phyloP scores from a whole-genome alignment of 2,888 invertebrate genomes.

The Anaspis maculata region DNA sequence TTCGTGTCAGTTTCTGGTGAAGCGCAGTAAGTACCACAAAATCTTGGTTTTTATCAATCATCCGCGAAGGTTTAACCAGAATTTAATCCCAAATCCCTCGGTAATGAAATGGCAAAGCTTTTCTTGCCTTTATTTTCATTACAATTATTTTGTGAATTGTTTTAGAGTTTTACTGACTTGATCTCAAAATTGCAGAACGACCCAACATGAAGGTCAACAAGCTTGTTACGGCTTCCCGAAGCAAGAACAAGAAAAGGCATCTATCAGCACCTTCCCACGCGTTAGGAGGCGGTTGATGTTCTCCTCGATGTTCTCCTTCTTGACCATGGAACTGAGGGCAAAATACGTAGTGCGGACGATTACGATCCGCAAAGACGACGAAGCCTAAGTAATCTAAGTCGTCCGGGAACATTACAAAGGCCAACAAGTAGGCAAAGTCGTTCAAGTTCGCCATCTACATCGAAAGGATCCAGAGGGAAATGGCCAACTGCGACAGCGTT shows the following conservation, averaged over 20 bases:
- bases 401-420: slow-evolving; percentile 98
- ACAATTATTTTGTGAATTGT: no score
- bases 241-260: slow-evolving; percentile 97
- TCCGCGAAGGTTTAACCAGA: no score
- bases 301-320: slow-evolving; percentile 95
- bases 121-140: no score
- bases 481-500: slow-evolving; percentile 96
- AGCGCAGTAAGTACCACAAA: no score
- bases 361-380: slow-evolving; percentile 98
- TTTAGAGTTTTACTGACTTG: no score
- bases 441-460: slow-evolving; percentile 97
- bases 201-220: slow-evolving; percentile 90
- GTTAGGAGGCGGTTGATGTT: slow-evolving; percentile 94
- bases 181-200: no score
- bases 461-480: slow-evolving; percentile 98
- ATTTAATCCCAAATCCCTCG: no score
- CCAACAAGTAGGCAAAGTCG: slow-evolving; percentile 97
- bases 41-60: no score
- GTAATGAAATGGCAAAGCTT: no score
- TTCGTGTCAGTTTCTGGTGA: no score
- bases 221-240: slow-evolving; percentile 87
- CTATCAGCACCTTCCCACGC: slow-evolving; percentile 98
- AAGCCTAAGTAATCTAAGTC: slow-evolving; percentile 99
- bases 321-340: slow-evolving; percentile 94
- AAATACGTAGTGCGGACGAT: slow-evolving; percentile 98